Evolutionary conservation across 1,140 invertebrate species (phyloP), one percentile per base, ranked within the genome.

Genomic region (Conus betulinus): DNA sequence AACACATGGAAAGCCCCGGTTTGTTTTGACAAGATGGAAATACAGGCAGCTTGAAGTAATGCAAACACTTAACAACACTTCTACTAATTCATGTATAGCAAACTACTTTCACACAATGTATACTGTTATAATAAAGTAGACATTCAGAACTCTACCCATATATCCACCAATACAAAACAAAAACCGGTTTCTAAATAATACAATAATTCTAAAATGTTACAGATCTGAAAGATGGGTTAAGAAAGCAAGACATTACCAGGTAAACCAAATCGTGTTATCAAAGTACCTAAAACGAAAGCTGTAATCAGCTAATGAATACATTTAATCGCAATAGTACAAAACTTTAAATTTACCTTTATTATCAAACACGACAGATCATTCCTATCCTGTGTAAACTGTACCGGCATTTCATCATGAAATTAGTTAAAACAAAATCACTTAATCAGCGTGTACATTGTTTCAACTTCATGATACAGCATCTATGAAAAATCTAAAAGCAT

Each of bases 11-110:
- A 71, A 71, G 67, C 67, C 67, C 67, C 11, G 20, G 67, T 17
- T 71, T n/a, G 67, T 71, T 71, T 71, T 71, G 67, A 71, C 67
- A 71, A 71, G 67, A 71, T 7, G 67, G 67, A 71, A 71, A 71
- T 20, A 23, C 67, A 71, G 17, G 57, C 57, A 60, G 57, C 15
- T 15, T 60, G 57, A 60, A 15, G 57, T 60, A 60, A 60, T 60
- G 57, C 8, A 60, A 20, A 71, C 67, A 71, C 67, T 71, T 20
- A 20, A 71, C 67, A 13, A 71, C 67, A 20, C 13, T 23, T 6
- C 67, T 71, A n/a, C 67, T 20, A n/a, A n/a, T 23, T 71, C 67
- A 71, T 71, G 67, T 20, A 71, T 23, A 23, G 6, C 6, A n/a
- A n/a, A 23, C 67, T 20, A 71, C 67, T 23, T 71, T 71, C 20